Evolutionary conservation across 2,797 vertebrate species (phyloP), one percentile per base, ranked within the genome.

Genomic region (Trachurus trachurus): DNA sequence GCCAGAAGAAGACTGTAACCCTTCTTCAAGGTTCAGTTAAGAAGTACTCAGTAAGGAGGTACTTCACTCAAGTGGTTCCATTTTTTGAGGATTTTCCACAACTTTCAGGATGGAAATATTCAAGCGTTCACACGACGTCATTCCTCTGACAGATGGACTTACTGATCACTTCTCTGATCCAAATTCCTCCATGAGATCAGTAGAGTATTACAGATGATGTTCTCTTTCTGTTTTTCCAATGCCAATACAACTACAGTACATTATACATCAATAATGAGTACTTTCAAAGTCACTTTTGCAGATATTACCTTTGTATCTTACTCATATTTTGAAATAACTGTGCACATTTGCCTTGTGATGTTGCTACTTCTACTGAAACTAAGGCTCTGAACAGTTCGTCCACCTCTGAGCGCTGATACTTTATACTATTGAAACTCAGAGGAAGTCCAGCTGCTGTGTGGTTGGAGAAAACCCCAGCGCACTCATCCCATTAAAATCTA

Each of bases 11-110:
- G 39, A 40, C 39, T 40, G 9, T 40, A 42, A 42, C 12, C 11
- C 40, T 42, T 42, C 4, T 66, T 62, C n/a, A 63, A 19, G 74
- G 65, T 76, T 72, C 8, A 11, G 34, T 21, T 61, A 13, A 5
- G 21, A 62, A 22, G 40, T 50, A 37, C 2, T 34, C 31, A 34
- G 31, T 34, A 34, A 34, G 6, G 5, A 5, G 4, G 50, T 52
- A 21, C 19, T 21, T 50, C 10, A 21, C 47, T 50, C n/a, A 6
- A 49, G 47, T 49, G 9, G 8, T 19, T 49, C 47, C 47, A 26
- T 26, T n/a, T 50, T 50, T 50, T n/a, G n/a, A 17, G 4, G 9
- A n/a, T 5, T 52, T 50, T 50, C n/a, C 22, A 5, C 9, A 5
- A 50, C 49, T 19, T 50, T 50, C 22, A 10, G 11, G 19, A 3